Conservation (phyloP, 1,140 invertebrate genomes). For the Marisa cornuarietis region DNA sequence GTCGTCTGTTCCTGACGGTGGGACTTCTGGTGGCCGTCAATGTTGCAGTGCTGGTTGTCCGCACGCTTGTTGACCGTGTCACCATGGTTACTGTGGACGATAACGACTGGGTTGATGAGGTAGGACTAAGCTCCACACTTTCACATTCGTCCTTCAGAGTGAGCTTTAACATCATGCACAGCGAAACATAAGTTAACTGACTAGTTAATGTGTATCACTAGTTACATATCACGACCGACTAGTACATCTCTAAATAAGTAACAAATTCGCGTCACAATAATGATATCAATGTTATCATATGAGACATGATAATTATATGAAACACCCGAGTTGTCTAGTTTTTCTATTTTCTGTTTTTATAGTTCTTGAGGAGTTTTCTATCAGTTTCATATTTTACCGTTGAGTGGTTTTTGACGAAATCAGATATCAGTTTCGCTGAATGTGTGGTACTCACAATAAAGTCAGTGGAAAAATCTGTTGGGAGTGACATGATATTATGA, state of each 20-base stretch:
- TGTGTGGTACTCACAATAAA: too few relatives aligned
- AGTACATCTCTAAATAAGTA: background rate
- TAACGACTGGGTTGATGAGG: background rate
- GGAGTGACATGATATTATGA: too few relatives aligned
- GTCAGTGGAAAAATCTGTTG: too few relatives aligned
- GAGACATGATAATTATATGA: background rate
- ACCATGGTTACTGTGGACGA: conserved; percentile 2
- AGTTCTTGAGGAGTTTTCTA: too few relatives aligned
- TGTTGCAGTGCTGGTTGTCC: conserved; percentile 92
- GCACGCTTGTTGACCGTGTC: conserved; percentile 85
- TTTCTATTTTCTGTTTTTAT: too few relatives aligned
- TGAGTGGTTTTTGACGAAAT: too few relatives aligned
- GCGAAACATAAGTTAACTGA: background rate
- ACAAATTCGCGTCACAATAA: background rate
- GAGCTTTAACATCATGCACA: background rate
- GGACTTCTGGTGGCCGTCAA: conserved; percentile 89
- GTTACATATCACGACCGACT: background rate
- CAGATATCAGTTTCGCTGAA: too few relatives aligned
- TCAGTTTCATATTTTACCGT: too few relatives aligned
- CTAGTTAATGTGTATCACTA: background rate
- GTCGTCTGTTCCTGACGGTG: conserved; percentile 96
- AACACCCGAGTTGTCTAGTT: too few relatives aligned
- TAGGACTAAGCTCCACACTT: background rate
- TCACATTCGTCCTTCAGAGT: background rate
- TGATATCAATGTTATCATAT: too few relatives aligned